Conservation (phyloP, 2,113 vertebrate species). For the Coracopsis vasa region DNA sequence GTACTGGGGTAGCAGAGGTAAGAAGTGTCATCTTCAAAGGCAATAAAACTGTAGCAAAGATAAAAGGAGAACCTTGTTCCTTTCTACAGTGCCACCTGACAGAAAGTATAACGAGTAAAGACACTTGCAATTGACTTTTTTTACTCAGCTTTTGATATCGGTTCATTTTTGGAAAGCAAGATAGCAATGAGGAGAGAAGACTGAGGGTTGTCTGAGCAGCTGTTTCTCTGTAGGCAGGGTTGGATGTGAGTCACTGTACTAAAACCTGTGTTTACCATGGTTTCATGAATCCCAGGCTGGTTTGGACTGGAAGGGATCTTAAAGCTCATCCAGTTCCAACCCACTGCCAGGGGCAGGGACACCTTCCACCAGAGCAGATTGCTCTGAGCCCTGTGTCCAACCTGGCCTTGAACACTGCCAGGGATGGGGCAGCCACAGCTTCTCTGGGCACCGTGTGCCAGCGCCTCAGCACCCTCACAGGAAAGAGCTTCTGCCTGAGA, state of each 20-base stretch:
- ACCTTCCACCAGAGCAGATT: neutral
- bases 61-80: neutral
- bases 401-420: too few species aligned
- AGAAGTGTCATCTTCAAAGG: neutral
- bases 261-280: fast-evolving
- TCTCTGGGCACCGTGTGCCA: neutral
- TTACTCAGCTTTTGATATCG: neutral
- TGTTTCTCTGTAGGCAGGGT: fast-evolving
- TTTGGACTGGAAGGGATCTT: neutral
- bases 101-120: neutral
- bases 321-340: neutral
- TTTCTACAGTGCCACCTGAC: neutral
- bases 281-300: neutral
- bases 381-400: neutral
- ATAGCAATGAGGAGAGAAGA: neutral
- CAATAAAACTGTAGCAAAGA: neutral
- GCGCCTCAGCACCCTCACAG: neutral
- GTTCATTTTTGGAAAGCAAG: neutral
- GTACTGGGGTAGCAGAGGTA: neutral
- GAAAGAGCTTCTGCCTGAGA: neutral
- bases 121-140: neutral
- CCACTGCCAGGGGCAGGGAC: neutral
- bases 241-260: neutral
- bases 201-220: neutral
- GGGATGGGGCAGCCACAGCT: too few species aligned